A percentile compares a stretch with the other conserved stretches of the same genome.
Conservation (phyloP, 1,140 invertebrate species). For the Stegodyphus mimosarum region DNA sequence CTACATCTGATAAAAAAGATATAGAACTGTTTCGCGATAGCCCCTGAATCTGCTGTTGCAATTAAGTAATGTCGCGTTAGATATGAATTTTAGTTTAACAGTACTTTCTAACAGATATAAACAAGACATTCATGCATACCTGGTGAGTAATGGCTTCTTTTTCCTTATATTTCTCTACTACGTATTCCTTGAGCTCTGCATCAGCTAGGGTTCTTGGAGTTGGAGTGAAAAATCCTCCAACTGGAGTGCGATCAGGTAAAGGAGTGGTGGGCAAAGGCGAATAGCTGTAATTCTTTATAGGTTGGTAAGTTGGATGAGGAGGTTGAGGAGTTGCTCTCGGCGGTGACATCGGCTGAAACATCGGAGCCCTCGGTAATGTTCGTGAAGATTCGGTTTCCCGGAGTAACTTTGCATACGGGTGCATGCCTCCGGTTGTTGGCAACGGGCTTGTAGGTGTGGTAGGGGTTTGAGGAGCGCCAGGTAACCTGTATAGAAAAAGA, state of each 20-base stretch:
- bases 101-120: too few species aligned
- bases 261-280: conserved; percentile 35
- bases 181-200: conserved; percentile 33
- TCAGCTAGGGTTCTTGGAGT: conserved; percentile 36
- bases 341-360: conserved; percentile 44
- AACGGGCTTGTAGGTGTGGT: conserved; percentile 35
- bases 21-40: too few species aligned
- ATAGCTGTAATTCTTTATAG: conserved; percentile 10
- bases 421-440: conserved; percentile 29
- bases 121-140: conserved; percentile 16
- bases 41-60: too few species aligned
- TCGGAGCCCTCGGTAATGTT: conserved; percentile 16
- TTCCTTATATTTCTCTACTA: conserved; percentile 61
- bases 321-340: conserved; percentile 17
- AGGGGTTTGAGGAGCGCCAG: conserved; percentile 35
- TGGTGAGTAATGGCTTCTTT: conserved; percentile 62
- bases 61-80: too few species aligned
- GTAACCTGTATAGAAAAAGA: conserved; percentile 19
- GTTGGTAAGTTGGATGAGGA: not conserved
- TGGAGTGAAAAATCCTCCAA: conserved; percentile 20
- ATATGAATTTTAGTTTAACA: too few species aligned
- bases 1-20: too few species aligned
- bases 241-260: not conserved
- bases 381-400: conserved; percentile 45
- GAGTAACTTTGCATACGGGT: conserved; percentile 44